Conservation (phyloP, 2,113 vertebrate genomes). For the Meriones unguiculatus region DNA sequence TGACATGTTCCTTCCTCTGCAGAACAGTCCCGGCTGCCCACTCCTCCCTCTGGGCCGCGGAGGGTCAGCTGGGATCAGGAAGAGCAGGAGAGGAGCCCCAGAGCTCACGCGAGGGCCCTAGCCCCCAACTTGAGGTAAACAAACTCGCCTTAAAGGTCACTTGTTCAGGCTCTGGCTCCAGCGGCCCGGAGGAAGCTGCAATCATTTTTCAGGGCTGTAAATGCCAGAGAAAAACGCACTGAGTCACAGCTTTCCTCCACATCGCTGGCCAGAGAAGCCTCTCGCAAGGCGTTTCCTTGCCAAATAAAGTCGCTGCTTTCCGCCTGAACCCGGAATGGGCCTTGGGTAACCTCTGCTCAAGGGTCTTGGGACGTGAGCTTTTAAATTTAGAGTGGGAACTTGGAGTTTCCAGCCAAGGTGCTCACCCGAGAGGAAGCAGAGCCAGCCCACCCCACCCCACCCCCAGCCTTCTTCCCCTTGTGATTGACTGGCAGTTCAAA, state of each 20-base stretch:
- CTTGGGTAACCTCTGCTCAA: constrained; percentile 72
- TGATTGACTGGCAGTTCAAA: not conserved
- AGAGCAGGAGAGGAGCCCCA: not conserved
- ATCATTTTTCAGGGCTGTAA: constrained; percentile 89
- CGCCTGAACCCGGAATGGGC: constrained; percentile 87
- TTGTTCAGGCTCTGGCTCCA: constrained; percentile 77
- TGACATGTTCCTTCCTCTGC: not conserved
- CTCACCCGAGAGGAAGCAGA: not conserved
- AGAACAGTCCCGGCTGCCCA: not conserved
- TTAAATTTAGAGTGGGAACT: constrained; percentile 31
- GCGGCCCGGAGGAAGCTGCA: constrained; percentile 85
- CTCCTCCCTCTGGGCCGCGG: not conserved
- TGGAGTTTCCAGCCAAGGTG: not conserved
- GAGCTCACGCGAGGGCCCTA: not conserved
- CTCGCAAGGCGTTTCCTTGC: constrained; percentile 88
- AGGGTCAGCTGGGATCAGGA: not conserved
- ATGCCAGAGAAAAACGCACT: constrained; percentile 83
- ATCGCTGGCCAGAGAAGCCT: constrained; percentile 84
- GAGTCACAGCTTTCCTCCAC: constrained; percentile 84
- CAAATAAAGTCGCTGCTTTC: constrained; percentile 85
- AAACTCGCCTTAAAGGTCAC: constrained; percentile 85
- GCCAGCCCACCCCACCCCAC: not conserved
- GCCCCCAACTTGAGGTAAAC: constrained; percentile 32
- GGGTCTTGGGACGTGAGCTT: constrained; percentile 77
- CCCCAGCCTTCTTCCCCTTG: not conserved